Base-by-base conservation (phyloP, 2,888 invertebrate species). In the Spodoptera littoralis region DNA sequence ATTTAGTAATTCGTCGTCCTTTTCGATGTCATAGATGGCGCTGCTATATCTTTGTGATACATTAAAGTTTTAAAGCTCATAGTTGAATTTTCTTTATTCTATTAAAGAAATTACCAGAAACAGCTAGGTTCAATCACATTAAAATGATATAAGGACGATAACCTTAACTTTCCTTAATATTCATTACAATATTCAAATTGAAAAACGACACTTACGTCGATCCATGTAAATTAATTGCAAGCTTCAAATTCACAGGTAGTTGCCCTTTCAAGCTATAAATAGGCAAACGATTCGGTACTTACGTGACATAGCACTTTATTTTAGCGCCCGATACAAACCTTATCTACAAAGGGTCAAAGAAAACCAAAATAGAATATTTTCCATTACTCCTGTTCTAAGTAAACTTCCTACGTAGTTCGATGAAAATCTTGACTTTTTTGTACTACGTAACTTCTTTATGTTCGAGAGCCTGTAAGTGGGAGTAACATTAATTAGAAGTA, bases 281-380 rank as follows among this genome's bases (percentile, higher is more conserved):
- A 68, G 24, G 30, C 52, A 6, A 9, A 42, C 43, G 42, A 65
- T 65, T 18, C 48, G 45, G 56, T 57, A 24, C 36, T 57, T 71
- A 49, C 48, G 49, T 53, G 45, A 65, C 27, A 46, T 43, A 8
- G 24, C 58, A 53, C 11, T 68, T 68, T 65, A 45, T 48, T n/a
- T 42, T 48, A 49, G 45, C 42, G 5, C 13, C 52, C 57, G 42
- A 43, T 72, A 36, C 47, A 27, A 12, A 6, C 11, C 6, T 45
- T 18, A 52, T 51, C 48, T 65, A 30, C 36, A 22, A 22, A 57
- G 45, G 57, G 51, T 57, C 72, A 52, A 52, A 71, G 18, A 18
- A 27, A 1, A 52, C 57, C 22, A 27, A 65, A 72, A 72, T 68
- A 72, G 44, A 65, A 52, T 52, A 45, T 45, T 57, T 45, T 42